Conservation (phyloP, 2,797 vertebrate genomes). For the Parauchenoglanis punctatus region DNA sequence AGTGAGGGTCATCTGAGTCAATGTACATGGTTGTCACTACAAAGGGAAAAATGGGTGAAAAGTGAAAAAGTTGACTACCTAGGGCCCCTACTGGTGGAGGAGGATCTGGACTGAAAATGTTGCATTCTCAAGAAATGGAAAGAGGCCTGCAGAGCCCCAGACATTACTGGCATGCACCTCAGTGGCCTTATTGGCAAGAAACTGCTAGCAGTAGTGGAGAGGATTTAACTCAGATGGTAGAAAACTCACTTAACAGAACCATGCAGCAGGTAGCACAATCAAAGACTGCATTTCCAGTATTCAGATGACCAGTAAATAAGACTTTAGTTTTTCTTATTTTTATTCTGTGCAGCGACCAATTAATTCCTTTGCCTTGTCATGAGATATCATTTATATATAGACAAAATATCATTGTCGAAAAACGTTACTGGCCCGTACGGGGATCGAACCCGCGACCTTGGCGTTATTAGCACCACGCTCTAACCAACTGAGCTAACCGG, state of each 20-base stretch:
- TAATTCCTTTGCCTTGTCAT: not conserved
- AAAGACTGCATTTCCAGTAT: not conserved
- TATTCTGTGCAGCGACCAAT: not conserved
- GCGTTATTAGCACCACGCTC: conserved; percentile 78
- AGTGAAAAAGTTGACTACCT: not conserved
- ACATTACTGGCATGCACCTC: not conserved
- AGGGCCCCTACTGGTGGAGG: not conserved
- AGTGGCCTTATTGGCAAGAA: not conserved
- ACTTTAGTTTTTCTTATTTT: not conserved
- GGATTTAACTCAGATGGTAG: not conserved
- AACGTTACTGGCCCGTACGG: conserved; percentile 6
- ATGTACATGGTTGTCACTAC: not conserved
- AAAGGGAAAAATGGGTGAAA: not conserved
- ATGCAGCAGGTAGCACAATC: not conserved
- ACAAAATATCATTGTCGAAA: not conserved
- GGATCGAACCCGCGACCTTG: conserved; percentile 44
- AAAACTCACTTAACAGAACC: not conserved
- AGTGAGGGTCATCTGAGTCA: not conserved
- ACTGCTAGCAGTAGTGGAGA: not conserved
- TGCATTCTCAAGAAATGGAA: not conserved
- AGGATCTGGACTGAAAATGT: not conserved
- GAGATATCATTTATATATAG: not conserved
- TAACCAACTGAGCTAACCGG: conserved; percentile 67
- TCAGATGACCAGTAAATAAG: not conserved
- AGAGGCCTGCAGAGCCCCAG: not conserved